A percentile compares a stretch with the other conserved stretches of the same genome.
Conservation (phyloP, 2,797 vertebrate genomes). For the Sebastes diaconus region DNA sequence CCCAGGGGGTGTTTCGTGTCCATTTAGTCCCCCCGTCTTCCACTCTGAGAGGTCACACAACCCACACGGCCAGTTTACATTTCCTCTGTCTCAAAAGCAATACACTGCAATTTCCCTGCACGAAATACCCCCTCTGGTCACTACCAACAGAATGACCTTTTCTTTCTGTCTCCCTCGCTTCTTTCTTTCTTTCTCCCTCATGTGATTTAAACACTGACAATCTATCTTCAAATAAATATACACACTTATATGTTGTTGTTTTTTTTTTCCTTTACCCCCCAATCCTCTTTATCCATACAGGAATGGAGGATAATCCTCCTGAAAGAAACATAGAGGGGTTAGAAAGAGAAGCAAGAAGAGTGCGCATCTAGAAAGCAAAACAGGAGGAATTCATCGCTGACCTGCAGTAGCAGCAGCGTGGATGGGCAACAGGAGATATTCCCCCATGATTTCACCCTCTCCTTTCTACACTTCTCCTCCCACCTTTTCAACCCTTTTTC, state of each 20-base stretch:
- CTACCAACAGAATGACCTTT: slow-evolving; percentile 83
- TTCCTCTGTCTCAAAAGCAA: slow-evolving; percentile 85
- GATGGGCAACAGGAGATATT: slow-evolving; percentile 68
- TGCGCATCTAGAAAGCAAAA: slow-evolving; percentile 67
- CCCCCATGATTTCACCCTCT: slow-evolving; percentile 69
- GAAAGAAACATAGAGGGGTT: slow-evolving; percentile 60
- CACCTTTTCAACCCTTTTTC: slow-evolving; percentile 74
- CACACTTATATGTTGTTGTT: slow-evolving; percentile 41
- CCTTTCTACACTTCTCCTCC: slow-evolving; percentile 74
- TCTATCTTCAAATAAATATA: slow-evolving; percentile 75
- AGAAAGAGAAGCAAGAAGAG: slow-evolving; percentile 28
- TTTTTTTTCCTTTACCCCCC: slow-evolving; percentile 8
- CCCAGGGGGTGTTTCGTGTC: slow-evolving; percentile 83
- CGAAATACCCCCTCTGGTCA: slow-evolving; percentile 85
- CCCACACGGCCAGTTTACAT: slow-evolving; percentile 82
- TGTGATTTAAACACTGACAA: slow-evolving; percentile 78
- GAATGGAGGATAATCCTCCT: slow-evolving; percentile 70
- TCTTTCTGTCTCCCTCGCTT: slow-evolving; percentile 39
- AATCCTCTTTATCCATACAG: slow-evolving; percentile 71
- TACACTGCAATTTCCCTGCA: slow-evolving; percentile 82
- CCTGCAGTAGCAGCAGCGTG: slow-evolving; percentile 44
- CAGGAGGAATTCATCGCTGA: slow-evolving; percentile 73
- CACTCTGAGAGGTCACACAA: slow-evolving; percentile 79
- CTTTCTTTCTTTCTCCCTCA: slow-evolving; percentile 30
- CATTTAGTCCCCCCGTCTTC: slow-evolving; percentile 75